Evolutionary conservation across 2,888 invertebrate genomes (phyloP).

Genomic region (Cryptus armator): DNA sequence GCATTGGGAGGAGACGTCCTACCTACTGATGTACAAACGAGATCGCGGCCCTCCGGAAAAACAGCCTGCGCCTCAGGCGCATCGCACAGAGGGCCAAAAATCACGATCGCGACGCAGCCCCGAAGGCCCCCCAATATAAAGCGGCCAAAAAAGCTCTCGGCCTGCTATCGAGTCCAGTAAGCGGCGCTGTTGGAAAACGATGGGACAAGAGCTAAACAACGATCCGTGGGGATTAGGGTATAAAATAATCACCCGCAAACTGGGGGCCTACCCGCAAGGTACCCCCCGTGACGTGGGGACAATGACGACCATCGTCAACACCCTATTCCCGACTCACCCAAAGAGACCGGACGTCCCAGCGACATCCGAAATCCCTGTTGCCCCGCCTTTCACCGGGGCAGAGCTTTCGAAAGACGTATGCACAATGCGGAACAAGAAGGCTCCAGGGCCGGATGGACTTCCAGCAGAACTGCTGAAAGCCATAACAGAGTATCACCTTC

Average conservation of each 20-base stretch:
- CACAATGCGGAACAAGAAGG: neutral
- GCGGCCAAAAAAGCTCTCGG: conserved; percentile 45
- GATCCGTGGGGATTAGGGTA: conserved; percentile 72
- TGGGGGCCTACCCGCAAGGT: conserved; percentile 11
- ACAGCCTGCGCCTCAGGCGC: conserved; percentile 30
- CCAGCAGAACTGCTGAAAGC: neutral
- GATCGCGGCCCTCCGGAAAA: conserved; percentile 23
- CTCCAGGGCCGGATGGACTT: neutral
- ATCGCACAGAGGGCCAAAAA: neutral
- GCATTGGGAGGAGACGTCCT: neutral
- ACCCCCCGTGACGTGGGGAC: no score
- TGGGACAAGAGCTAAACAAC: conserved; percentile 67
- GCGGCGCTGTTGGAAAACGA: conserved; percentile 63
- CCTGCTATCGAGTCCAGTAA: conserved; percentile 61
- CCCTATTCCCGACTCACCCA: no score
- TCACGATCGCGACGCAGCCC: no score
- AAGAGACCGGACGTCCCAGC: no score
- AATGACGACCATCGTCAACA: no score
- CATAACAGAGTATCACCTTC: neutral
- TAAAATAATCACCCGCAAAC: conserved; percentile 65
- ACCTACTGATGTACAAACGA: conserved; percentile 51
- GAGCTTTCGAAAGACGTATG: no score
- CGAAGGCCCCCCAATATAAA: neutral
- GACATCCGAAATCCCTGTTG: no score
- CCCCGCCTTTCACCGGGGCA: no score